Conservation (phyloP, 2,113 vertebrate genomes). For the Coptodon bakossiorum region DNA sequence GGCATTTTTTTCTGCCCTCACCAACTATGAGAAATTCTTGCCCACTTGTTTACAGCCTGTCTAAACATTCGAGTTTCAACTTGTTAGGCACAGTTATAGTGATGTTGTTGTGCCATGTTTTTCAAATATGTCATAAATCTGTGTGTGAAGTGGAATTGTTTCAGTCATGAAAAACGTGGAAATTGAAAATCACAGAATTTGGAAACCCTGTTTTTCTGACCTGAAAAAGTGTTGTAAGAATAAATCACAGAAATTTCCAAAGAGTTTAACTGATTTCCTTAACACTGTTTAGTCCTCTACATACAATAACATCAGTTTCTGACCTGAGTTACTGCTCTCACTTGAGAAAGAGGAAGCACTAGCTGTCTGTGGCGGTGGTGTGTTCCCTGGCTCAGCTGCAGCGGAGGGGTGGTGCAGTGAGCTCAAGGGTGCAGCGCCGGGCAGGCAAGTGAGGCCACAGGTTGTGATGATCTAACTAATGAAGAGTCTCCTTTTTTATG, state of each 20-base stretch:
- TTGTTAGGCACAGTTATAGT: background rate
- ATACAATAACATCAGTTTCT: background rate
- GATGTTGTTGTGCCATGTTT: background rate
- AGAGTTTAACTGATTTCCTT: background rate
- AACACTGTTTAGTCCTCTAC: background rate
- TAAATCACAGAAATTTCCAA: background rate
- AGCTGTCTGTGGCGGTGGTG: background rate
- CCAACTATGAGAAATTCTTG: background rate
- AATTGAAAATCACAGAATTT: background rate
- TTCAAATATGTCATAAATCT: background rate
- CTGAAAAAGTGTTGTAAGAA: background rate
- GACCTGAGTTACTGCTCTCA: background rate
- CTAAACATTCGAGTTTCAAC: background rate
- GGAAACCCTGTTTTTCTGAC: background rate
- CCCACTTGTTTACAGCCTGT: background rate
- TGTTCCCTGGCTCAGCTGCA: background rate
- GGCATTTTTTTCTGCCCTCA: background rate
- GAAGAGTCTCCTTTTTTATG: background rate
- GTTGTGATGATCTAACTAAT: background rate
- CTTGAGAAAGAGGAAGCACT: background rate
- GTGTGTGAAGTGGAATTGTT: background rate
- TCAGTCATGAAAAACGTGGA: background rate
- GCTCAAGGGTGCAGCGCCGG: background rate
- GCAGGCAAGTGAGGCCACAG: background rate
- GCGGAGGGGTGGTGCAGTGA: accelerated